phyloP scores from a whole-genome alignment of 2,888 invertebrate species.

The Pterostichus madidus region DNA sequence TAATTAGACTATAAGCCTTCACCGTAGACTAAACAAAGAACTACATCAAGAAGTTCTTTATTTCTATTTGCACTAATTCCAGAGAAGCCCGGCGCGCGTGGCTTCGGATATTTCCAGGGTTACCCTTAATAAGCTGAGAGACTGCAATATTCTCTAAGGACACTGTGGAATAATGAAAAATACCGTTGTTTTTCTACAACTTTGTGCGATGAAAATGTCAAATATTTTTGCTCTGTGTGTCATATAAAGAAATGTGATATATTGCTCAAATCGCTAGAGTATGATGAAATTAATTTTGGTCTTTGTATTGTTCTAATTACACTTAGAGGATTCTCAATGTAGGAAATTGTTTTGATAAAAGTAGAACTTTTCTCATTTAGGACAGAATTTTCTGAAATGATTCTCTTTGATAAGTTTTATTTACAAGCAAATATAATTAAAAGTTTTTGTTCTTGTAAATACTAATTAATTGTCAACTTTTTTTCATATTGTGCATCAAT shows the following conservation, averaged over 20 bases:
- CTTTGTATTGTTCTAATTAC: slow-evolving; percentile 44
- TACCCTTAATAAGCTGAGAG: slow-evolving; percentile 53
- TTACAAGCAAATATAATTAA: background rate
- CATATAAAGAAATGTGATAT: slow-evolving; percentile 50
- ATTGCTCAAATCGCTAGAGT: slow-evolving; percentile 25
- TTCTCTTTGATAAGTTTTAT: background rate
- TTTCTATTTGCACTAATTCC: slow-evolving; percentile 58
- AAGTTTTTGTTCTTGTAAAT: background rate
- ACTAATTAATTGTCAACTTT: too few species aligned
- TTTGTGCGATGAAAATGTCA: slow-evolving; percentile 56
- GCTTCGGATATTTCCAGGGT: background rate
- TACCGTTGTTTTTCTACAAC: slow-evolving; percentile 51
- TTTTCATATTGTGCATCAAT: too few species aligned
- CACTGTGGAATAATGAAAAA: slow-evolving; percentile 52
- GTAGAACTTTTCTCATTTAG: slow-evolving; percentile 1
- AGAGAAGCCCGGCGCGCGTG: background rate
- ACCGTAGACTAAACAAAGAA: slow-evolving; percentile 38
- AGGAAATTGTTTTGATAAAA: background rate
- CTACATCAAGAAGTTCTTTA: slow-evolving; percentile 34
- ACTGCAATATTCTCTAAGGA: slow-evolving; percentile 47
- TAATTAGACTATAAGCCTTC: slow-evolving; percentile 50
- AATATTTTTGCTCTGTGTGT: slow-evolving; percentile 26
- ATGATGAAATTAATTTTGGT: slow-evolving; percentile 36
- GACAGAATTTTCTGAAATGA: background rate
- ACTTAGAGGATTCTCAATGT: background rate